Evolutionary conservation across 2,888 invertebrate species (phyloP).

Genomic region (Molorchus minor): DNA sequence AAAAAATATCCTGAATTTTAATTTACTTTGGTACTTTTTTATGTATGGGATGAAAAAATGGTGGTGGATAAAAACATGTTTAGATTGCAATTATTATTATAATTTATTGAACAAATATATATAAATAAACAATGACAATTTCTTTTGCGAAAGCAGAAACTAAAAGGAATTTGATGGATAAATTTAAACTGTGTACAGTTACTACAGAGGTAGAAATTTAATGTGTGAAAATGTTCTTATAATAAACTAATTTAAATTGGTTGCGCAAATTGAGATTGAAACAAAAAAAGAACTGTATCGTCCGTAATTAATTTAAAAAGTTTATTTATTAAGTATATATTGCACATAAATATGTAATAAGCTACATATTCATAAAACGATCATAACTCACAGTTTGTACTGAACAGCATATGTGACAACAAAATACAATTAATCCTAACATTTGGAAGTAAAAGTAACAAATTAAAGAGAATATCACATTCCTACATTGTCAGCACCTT

Average conservation of each 20-base stretch:
- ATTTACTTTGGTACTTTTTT: too few species aligned
- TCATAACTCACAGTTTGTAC: conserved; percentile 57
- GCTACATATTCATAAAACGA: conserved; percentile 58
- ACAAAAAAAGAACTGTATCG: conserved; percentile 41
- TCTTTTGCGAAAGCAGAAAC: conserved; percentile 36
- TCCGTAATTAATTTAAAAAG: conserved; percentile 44
- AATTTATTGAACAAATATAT: conserved; percentile 51
- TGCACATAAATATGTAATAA: conserved; percentile 61
- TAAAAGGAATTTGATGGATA: conserved; percentile 23
- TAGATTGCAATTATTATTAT: conserved; percentile 36
- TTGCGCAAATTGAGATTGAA: conserved; percentile 35
- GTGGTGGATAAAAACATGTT: not conserved
- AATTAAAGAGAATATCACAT: conserved; percentile 62
- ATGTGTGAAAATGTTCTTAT: conserved; percentile 3
- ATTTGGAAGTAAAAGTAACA: conserved; percentile 58
- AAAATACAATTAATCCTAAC: conserved; percentile 57
- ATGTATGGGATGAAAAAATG: too few species aligned
- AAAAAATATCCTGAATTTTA: too few species aligned
- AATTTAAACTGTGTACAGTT: conserved; percentile 28
- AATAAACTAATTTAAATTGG: conserved; percentile 16
- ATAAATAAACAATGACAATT: conserved; percentile 47
- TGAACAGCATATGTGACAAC: conserved; percentile 60
- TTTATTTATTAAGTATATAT: conserved; percentile 57
- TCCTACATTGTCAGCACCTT: conserved; percentile 61
- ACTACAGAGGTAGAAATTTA: conserved; percentile 35